Percentiles rank a stretch among this genome's conserved stretches.
phyloP scores from a whole-genome alignment of 1,140 invertebrate genomes.

The Ptiloglossa arizonensis region DNA sequence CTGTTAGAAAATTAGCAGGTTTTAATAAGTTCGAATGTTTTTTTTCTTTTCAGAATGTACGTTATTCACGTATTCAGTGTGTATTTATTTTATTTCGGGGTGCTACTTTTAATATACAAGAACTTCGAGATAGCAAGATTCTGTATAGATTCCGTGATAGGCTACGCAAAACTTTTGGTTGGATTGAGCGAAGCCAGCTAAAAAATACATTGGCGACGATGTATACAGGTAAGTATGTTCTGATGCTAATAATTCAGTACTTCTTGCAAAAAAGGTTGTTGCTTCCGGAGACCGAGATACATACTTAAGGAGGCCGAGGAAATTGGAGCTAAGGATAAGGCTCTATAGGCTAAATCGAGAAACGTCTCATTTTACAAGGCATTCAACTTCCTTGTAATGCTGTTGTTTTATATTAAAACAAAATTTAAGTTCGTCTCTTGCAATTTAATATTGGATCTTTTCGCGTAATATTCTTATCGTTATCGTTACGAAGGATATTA shows the following conservation, averaged over 20 bases:
- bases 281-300: background rate
- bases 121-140: slow-evolving; percentile 66
- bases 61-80: slow-evolving; percentile 70
- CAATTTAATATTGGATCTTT: no score
- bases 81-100: slow-evolving; percentile 74
- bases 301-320: background rate
- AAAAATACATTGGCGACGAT: slow-evolving; percentile 41
- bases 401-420: background rate
- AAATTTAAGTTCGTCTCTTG: no score
- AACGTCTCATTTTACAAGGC: background rate
- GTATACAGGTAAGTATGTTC: background rate
- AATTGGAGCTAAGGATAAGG: background rate
- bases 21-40: no score
- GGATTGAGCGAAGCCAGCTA: slow-evolving; percentile 58
- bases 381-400: background rate
- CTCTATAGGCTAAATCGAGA: background rate
- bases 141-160: slow-evolving; percentile 65
- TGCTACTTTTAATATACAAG: slow-evolving; percentile 71
- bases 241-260: background rate
- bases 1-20: no score
- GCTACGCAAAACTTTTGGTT: slow-evolving; percentile 66
- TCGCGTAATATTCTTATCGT: no score
- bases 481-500: no score
- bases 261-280: background rate
- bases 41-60: slow-evolving; percentile 75